phyloP scores from a whole-genome alignment of 2,797 vertebrate species.

The Vipera ursinii region DNA sequence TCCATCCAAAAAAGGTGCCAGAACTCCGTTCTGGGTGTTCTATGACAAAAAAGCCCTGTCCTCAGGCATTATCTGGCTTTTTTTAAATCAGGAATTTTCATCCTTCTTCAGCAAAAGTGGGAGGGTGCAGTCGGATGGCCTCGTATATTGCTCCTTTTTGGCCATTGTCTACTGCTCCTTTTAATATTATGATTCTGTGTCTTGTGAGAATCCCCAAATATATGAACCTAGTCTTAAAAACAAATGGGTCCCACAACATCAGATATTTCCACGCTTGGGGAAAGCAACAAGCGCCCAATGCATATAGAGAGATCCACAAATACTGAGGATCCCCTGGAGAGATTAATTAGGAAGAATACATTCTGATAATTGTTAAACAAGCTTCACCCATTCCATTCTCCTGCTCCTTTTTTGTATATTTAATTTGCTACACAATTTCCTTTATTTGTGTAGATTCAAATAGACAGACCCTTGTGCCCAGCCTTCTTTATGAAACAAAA shows the following conservation, averaged over 20 bases:
- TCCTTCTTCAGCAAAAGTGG: background rate
- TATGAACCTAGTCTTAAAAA: background rate
- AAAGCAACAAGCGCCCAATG: conserved; percentile 14
- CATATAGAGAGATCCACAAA: background rate
- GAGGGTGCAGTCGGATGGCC: background rate
- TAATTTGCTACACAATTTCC: conserved; percentile 60
- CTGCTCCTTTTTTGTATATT: conserved; percentile 44
- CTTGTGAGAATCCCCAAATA: background rate
- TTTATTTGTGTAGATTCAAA: conserved; percentile 67
- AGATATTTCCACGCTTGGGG: background rate
- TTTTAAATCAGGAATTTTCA: background rate
- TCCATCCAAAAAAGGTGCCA: no score
- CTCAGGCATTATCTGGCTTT: background rate
- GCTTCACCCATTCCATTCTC: conserved; percentile 36
- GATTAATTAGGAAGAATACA: conserved; percentile 60
- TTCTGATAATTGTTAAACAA: conserved; percentile 61
- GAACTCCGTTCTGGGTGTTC: no score
- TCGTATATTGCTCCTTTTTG: background rate
- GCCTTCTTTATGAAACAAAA: conserved; percentile 64
- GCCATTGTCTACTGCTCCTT: background rate
- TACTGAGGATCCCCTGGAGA: conserved; percentile 29
- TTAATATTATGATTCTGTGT: background rate
- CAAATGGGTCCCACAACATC: background rate
- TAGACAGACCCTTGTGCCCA: conserved; percentile 64
- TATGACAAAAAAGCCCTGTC: background rate